phyloP scores from a whole-genome alignment of 2,797 vertebrate genomes.

The Cottoperca gobio region DNA sequence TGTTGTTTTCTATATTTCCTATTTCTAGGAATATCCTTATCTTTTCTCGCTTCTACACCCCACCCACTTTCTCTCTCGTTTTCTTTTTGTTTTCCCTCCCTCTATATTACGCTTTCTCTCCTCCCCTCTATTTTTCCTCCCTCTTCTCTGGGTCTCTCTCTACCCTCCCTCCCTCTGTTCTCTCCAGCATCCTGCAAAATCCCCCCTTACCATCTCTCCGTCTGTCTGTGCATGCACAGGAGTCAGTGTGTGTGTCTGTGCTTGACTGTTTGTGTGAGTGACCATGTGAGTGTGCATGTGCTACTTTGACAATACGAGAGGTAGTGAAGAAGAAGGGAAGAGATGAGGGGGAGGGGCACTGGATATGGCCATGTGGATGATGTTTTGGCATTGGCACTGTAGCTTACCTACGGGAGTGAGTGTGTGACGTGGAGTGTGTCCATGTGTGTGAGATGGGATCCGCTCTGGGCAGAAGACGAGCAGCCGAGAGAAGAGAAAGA shows the following conservation, averaged over 20 bases:
- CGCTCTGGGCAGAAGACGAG: slow-evolving; percentile 76
- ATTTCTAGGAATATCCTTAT: slow-evolving; percentile 16
- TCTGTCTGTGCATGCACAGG: slow-evolving; percentile 59
- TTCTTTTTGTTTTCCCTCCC: slow-evolving; percentile 41
- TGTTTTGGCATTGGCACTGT: slow-evolving; percentile 71
- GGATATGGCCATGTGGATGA: slow-evolving; percentile 74
- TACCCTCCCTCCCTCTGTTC: slow-evolving; percentile 58
- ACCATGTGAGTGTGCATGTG: slow-evolving; percentile 68
- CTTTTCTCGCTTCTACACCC: slow-evolving; percentile 7
- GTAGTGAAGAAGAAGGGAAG: slow-evolving; percentile 48
- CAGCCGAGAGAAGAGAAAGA: slow-evolving; percentile 76
- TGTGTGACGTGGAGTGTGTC: slow-evolving; percentile 56
- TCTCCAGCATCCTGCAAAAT: slow-evolving; percentile 70
- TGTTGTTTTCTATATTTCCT: background rate
- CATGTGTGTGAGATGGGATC: slow-evolving; percentile 76
- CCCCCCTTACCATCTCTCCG: slow-evolving; percentile 64
- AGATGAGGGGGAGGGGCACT: slow-evolving; percentile 44
- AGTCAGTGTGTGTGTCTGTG: slow-evolving; percentile 45
- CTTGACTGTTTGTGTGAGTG: slow-evolving; percentile 59
- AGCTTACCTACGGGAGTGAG: slow-evolving; percentile 73
- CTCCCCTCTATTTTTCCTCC: slow-evolving; percentile 58
- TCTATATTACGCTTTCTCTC: slow-evolving; percentile 46
- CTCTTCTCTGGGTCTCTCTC: slow-evolving; percentile 34
- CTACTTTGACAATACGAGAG: slow-evolving; percentile 56
- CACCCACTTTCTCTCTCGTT: slow-evolving; percentile 18